Evolutionary conservation across 2,888 invertebrate genomes (phyloP).

Genomic region (Tortrix viridana): DNA sequence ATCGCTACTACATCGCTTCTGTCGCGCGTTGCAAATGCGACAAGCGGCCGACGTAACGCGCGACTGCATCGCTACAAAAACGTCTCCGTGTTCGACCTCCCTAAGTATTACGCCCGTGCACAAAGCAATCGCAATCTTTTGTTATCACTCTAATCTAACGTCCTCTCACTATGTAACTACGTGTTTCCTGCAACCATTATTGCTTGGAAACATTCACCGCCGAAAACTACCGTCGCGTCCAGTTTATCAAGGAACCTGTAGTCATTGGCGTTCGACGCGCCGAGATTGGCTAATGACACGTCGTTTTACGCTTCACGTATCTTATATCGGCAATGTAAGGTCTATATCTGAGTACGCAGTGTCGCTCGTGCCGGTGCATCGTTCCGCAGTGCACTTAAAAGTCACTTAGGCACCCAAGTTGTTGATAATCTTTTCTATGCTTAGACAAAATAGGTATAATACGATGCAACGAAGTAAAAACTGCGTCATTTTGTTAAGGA

Average conservation of each 20-base stretch:
- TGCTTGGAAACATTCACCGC: background rate
- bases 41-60: too few species aligned
- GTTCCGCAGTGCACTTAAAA: background rate
- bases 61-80: too few species aligned
- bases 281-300: too few species aligned
- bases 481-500: too few species aligned
- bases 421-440: background rate
- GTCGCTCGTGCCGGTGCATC: background rate
- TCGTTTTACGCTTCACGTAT: too few species aligned
- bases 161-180: conserved; percentile 1
- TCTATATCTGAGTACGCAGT: background rate
- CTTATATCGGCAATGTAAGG: background rate
- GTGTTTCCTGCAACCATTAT: conserved; percentile 4
- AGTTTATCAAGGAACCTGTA: too few species aligned
- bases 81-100: too few species aligned
- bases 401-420: background rate
- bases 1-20: too few species aligned
- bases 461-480: too few species aligned
- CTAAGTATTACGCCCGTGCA: background rate
- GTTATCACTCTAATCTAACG: conserved; percentile 5
- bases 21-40: too few species aligned
- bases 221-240: too few species aligned
- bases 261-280: too few species aligned
- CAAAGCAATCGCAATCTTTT: background rate
- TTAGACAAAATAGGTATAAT: background rate